These are phyloP conservation scores for Clarias macrocephalus DNA, from an alignment of 2,113 vertebrate species.

Conservation along the genomic window DNA sequence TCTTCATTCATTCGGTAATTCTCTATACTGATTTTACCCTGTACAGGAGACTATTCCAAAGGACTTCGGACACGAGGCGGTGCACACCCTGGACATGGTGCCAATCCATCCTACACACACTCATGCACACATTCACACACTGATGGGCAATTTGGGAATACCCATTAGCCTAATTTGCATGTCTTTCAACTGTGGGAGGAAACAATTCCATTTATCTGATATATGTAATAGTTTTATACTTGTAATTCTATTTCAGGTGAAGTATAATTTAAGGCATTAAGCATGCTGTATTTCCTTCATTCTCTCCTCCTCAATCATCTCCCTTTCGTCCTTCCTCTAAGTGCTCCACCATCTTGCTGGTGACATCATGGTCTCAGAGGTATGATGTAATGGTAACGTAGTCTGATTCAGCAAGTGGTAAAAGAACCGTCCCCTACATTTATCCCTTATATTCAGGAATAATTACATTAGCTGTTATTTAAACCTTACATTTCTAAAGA, in stretches of 20 bases:
- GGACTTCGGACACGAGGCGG: too few species aligned
- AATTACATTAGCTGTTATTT: not conserved
- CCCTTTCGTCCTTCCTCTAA: slow-evolving; percentile 55
- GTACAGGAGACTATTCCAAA: too few species aligned
- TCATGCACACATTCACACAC: too few species aligned
- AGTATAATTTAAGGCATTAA: not conserved
- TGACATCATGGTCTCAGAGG: slow-evolving; percentile 65
- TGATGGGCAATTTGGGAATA: too few species aligned
- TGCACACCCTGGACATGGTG: too few species aligned
- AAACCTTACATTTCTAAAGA: not conserved
- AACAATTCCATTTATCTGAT: not conserved
- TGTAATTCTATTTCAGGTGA: not conserved
- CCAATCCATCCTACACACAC: too few species aligned
- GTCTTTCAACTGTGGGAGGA: too few species aligned
- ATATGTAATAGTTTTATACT: not conserved
- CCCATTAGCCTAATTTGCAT: too few species aligned
- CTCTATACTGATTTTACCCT: too few species aligned
- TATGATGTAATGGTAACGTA: slow-evolving; percentile 53
- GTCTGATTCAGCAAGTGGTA: slow-evolving; percentile 60
- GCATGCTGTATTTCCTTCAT: not conserved
- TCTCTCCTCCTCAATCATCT: slow-evolving; percentile 46
- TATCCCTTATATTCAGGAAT: not conserved
- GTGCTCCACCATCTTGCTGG: slow-evolving; percentile 36
- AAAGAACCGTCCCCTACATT: slow-evolving; percentile 18
- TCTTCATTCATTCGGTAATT: too few species aligned